phyloP scores from a whole-genome alignment of 2,113 vertebrate species.

The Ibidorhyncha struthersii region DNA sequence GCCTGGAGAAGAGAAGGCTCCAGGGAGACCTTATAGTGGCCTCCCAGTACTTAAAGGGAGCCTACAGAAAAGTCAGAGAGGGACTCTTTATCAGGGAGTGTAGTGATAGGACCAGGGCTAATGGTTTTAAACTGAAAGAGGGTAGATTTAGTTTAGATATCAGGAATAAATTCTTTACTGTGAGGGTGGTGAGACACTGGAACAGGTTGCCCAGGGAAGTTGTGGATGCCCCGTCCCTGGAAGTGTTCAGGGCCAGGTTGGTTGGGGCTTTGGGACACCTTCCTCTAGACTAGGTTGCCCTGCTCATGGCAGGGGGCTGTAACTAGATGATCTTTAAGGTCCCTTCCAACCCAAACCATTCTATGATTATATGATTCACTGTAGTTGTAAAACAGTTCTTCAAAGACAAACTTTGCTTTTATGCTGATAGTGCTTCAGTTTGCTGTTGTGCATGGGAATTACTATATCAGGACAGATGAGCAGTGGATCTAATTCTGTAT shows the following conservation, averaged over 20 bases:
- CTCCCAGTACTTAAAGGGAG: neutral
- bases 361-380: neutral
- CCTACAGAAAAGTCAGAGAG: neutral
- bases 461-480: conserved; percentile 10
- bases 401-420: neutral
- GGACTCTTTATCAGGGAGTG: neutral
- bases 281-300: too few relatives aligned
- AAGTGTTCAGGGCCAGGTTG: neutral
- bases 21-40: neutral
- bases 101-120: neutral
- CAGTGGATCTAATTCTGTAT: conserved; percentile 21
- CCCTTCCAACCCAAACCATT: neutral
- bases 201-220: neutral
- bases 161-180: neutral
- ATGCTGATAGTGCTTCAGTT: neutral
- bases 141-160: neutral
- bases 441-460: neutral
- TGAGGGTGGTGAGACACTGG: neutral
- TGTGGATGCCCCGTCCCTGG: neutral
- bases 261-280: neutral
- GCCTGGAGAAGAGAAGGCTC: neutral
- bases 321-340: neutral
- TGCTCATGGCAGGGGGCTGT: neutral
- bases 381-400: neutral
- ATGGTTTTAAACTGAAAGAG: neutral